Evolutionary conservation across 2,113 vertebrate species (phyloP).

Genomic region (Chamaetylas fuelleborni): DNA sequence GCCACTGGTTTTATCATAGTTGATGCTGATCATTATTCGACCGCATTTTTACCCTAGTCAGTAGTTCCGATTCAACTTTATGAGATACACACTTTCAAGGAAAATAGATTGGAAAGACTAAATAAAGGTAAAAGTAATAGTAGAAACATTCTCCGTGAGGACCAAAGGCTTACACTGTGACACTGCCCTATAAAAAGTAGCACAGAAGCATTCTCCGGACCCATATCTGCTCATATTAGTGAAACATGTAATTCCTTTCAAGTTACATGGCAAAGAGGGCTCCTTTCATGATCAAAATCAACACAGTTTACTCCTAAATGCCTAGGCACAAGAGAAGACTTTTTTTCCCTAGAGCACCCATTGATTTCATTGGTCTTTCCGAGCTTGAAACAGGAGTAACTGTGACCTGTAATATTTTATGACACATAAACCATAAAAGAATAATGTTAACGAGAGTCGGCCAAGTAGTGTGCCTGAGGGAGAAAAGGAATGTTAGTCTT

Average conservation of each 20-base stretch:
- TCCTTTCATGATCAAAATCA: not conserved
- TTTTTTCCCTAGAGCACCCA: not conserved
- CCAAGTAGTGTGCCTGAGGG: not conserved
- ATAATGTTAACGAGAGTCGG: conserved; percentile 32
- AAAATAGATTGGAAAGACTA: not conserved
- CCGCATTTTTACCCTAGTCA: not conserved
- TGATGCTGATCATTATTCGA: not conserved
- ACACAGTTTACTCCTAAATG: not conserved
- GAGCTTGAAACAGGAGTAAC: conserved; percentile 25
- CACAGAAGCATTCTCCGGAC: not conserved
- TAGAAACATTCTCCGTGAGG: not conserved
- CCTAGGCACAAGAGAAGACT: not conserved
- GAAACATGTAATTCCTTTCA: not conserved
- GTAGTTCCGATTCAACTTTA: not conserved
- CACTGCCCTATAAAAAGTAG: not conserved
- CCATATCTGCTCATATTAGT: not conserved
- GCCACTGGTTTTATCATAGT: not conserved
- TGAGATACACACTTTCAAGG: not conserved
- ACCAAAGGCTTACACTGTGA: not conserved
- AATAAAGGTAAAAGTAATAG: not conserved
- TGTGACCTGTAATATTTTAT: conserved; percentile 33
- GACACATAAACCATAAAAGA: conserved; percentile 24
- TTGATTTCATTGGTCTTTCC: not conserved
- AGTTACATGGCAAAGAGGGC: not conserved
- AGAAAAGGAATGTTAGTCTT: conserved; percentile 36